Percentiles rank a stretch among this genome's conserved stretches.
Evolutionary conservation across 2,888 invertebrate species (phyloP).

Genomic region (Pharmacophagus antenor): DNA sequence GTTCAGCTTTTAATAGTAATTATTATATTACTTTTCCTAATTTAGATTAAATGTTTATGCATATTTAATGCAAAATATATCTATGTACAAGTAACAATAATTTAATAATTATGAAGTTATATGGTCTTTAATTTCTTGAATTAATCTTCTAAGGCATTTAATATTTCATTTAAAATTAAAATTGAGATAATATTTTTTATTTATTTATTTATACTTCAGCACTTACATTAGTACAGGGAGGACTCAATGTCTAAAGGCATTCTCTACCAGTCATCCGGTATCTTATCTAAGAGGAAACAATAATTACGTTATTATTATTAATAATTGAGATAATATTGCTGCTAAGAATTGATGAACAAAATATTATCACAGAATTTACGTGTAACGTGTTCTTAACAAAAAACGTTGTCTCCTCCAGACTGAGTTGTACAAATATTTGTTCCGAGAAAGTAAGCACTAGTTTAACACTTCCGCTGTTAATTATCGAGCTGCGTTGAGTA

Average conservation of each 20-base stretch:
- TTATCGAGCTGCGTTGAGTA: constrained; percentile 36
- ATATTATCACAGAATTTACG: not conserved
- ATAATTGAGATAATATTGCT: not conserved
- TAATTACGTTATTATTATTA: not conserved
- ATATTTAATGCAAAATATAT: not conserved
- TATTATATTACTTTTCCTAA: no score
- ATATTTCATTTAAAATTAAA: no score
- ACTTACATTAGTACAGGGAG: no score
- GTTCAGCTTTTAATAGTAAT: not conserved
- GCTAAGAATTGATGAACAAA: not conserved
- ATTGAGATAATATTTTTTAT: not conserved
- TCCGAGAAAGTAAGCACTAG: constrained; percentile 40
- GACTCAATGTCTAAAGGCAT: no score
- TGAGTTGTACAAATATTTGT: constrained; percentile 44
- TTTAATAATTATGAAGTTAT: no score
- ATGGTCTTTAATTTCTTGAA: no score
- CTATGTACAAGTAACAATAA: not conserved
- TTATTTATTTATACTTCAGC: no score
- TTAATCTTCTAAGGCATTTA: no score
- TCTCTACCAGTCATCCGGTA: no score
- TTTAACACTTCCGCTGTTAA: constrained; percentile 49
- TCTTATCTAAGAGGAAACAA: not conserved
- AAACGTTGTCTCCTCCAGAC: constrained; percentile 26
- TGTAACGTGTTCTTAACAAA: constrained; percentile 25
- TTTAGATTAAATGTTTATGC: not conserved